These are phyloP conservation scores for Forbesichthys agassizii DNA, from an alignment of 2,113 vertebrate species.

Conservation along the genomic window DNA sequence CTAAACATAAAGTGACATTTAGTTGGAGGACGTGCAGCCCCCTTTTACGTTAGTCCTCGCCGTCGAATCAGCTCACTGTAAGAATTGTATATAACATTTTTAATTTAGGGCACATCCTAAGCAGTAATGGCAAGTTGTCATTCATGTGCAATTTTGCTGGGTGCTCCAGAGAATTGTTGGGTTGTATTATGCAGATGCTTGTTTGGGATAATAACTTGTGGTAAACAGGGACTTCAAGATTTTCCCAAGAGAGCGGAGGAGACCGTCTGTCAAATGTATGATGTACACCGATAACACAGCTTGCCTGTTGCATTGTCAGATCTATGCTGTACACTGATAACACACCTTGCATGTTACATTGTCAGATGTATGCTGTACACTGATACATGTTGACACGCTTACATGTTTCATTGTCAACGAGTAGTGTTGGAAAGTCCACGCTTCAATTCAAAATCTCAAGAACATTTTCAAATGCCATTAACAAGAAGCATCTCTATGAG, in stretches of 20 bases:
- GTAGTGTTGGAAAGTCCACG: neutral
- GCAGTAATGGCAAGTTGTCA: slow-evolving; percentile 21
- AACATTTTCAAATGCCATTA: slow-evolving; percentile 19
- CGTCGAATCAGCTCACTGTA: too few species aligned
- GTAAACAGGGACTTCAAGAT: slow-evolving; percentile 59
- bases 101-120: slow-evolving; percentile 2
- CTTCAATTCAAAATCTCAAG: slow-evolving; percentile 7
- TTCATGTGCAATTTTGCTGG: slow-evolving; percentile 6
- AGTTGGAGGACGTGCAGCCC: slow-evolving; percentile 14
- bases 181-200: slow-evolving; percentile 50
- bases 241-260: slow-evolving; percentile 27
- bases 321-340: neutral
- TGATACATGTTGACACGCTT: neutral
- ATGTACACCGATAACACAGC: neutral
- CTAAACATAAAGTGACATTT: slow-evolving; percentile 16
- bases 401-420: slow-evolving; percentile 10
- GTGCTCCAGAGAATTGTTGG: slow-evolving; percentile 36
- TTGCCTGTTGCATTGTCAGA: slow-evolving; percentile 7
- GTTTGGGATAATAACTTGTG: slow-evolving; percentile 63
- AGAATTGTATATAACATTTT: slow-evolving; percentile 17
- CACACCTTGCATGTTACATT: neutral
- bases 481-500: slow-evolving; percentile 1
- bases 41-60: neutral
- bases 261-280: slow-evolving; percentile 25
- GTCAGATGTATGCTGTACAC: slow-evolving; percentile 7